Evolutionary conservation across 2,797 vertebrate genomes (phyloP), one percentile per base, ranked within the genome.

Genomic region (Sebastiscus albofasciatus): DNA sequence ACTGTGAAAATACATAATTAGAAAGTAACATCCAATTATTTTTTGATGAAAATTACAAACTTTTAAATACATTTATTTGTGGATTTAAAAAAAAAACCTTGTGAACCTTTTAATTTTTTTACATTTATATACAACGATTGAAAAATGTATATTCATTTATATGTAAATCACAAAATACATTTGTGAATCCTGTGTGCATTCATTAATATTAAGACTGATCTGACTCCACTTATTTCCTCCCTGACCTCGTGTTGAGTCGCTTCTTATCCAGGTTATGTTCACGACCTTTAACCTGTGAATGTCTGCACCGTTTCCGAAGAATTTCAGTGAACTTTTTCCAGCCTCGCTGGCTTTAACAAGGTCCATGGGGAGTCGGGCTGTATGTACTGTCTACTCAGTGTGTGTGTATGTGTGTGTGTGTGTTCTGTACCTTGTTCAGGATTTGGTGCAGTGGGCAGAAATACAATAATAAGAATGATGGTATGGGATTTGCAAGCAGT

Each of bases 331-430:
- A 86, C 81, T 85, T 87, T 84, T 68, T 68, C 72, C 74, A 67
- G 62, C 67, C 80, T 72, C 34, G n/a, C 72, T 70, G 68, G 69
- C 70, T 89, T 81, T 90, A 90, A 90, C 64, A 46, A 87, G 73
- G 52, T 89, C 84, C 83, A 60, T 3, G 69, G 86, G 83, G 86
- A 87, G 42, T 61, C 60, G 6, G 67, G 12, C 6, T 36, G 18
- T 58, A 1, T 20, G 18, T 20, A 49, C 46, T 14, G 39, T 42
- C 39, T 42, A 6, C 13, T 42, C 9, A 36, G 27, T 72, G 42
- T 58, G 67, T 69, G 64, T 42, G 33, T 64, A 33, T 75, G 58
- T 66, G 46, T 49, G 34, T 69, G 64, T 34, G 55, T 64, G 54
- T 68, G 71, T 33, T 75, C 62, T 24, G 16, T 66, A 54, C 60